These are phyloP conservation scores for Ibycter americanus DNA, from an alignment of 2,797 vertebrate genomes.

Conservation along the genomic window DNA sequence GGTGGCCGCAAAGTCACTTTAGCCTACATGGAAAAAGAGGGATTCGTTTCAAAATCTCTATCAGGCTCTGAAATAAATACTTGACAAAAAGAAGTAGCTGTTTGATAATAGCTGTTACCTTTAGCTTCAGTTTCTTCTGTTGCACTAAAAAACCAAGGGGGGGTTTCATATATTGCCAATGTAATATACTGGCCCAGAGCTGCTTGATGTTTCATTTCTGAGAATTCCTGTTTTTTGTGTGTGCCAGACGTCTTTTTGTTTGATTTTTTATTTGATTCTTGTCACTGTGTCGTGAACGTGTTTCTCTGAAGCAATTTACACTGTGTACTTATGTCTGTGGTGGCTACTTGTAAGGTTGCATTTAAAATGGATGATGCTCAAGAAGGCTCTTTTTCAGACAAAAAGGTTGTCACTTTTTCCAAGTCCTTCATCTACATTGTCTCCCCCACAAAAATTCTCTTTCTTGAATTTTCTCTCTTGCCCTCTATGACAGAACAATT, in stretches of 20 bases:
- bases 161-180: slow-evolving; percentile 17
- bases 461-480: slow-evolving; percentile 19
- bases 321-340: slow-evolving; percentile 27
- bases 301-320: slow-evolving; percentile 48
- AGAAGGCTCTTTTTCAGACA: not conserved
- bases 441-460: not conserved
- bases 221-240: slow-evolving; percentile 50
- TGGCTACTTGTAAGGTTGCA: slow-evolving; percentile 11
- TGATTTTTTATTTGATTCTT: slow-evolving; percentile 41
- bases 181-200: slow-evolving; percentile 13
- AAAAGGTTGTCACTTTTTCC: not conserved
- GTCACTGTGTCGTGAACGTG: slow-evolving; percentile 36
- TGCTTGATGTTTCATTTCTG: not conserved
- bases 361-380: slow-evolving; percentile 28
- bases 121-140: slow-evolving; percentile 36
- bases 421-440: not conserved
- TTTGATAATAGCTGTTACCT: slow-evolving; percentile 27
- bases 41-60: not conserved
- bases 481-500: not conserved
- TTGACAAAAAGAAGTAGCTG: slow-evolving; percentile 9
- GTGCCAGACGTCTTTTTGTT: slow-evolving; percentile 55
- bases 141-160: slow-evolving; percentile 16
- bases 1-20: not conserved
- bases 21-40: not conserved
- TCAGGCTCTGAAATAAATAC: slow-evolving; percentile 15